Conservation (phyloP, 2,797 vertebrate species). For the Onychomys leucogaster region DNA sequence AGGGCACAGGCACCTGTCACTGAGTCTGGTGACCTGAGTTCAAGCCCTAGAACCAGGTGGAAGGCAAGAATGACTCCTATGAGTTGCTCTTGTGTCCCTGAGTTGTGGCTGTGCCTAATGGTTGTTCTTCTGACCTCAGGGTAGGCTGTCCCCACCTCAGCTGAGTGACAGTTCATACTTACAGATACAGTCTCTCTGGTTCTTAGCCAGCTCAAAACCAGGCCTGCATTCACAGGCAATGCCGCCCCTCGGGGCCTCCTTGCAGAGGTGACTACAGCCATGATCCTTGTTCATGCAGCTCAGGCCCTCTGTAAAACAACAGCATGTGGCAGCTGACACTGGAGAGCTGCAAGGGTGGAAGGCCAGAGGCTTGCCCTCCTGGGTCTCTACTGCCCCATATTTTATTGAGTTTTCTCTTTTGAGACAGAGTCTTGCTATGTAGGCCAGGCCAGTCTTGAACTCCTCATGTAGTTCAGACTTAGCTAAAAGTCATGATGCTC, state of each 20-base stretch:
- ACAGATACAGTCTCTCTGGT: conserved; percentile 97
- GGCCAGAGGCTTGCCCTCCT: background rate
- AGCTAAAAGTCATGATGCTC: background rate
- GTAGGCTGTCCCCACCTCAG: background rate
- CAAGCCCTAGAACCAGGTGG: background rate
- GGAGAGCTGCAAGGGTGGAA: background rate
- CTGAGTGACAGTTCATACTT: conserved; percentile 85
- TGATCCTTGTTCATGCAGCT: conserved; percentile 99
- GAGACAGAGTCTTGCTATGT: background rate
- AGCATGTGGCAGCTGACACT: background rate
- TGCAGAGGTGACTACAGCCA: conserved; percentile 98
- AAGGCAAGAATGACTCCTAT: background rate
- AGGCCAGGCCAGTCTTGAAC: background rate
- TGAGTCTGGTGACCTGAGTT: background rate
- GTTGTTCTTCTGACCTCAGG: background rate
- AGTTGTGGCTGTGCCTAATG: background rate
- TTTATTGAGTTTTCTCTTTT: background rate
- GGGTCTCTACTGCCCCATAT: background rate
- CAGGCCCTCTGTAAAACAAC: conserved; percentile 94
- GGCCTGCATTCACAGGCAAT: conserved; percentile 97
- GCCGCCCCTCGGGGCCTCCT: conserved; percentile 95
- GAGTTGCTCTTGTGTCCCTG: background rate
- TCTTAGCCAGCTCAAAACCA: conserved; percentile 96
- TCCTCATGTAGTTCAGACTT: background rate
- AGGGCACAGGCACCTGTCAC: background rate